A percentile compares a stretch with the other conserved stretches of the same genome.
Conservation (phyloP, 1,140 invertebrate genomes). For the Drosophila nigrodunni region DNA sequence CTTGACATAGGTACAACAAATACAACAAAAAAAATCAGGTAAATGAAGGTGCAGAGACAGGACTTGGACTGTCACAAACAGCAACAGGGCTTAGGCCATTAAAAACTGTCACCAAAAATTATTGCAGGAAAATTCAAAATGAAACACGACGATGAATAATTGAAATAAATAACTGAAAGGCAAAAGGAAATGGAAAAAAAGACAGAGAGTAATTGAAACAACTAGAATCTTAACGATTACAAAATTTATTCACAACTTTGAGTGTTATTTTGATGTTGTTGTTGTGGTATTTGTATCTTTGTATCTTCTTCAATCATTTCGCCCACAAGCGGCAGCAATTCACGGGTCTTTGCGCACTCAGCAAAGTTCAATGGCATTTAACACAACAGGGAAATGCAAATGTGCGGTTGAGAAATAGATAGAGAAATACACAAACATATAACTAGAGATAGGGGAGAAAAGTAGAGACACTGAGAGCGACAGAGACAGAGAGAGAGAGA, state of each 20-base stretch:
- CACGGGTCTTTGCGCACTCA: conserved; percentile 13
- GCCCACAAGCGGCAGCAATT: conserved; percentile 22
- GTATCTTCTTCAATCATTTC: neutral
- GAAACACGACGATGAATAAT: conserved; percentile 9
- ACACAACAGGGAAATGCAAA: conserved; percentile 39
- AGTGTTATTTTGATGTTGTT: neutral
- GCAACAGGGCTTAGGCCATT: conserved; percentile 7
- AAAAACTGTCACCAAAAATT: conserved; percentile 7
- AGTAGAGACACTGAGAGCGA: conserved; percentile 6
- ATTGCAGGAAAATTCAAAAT: neutral
- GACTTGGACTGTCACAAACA: conserved; percentile 2
- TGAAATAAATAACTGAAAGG: neutral
- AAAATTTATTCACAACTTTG: conserved; percentile 7
- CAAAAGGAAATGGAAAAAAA: neutral
- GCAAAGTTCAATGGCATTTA: conserved; percentile 51
- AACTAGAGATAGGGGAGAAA: neutral
- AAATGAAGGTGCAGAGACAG: neutral
- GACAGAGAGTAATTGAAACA: neutral
- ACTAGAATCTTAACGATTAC: neutral
- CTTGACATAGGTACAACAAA: conserved; percentile 52
- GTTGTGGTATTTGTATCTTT: neutral
- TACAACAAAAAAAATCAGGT: neutral
- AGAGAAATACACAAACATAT: conserved; percentile 9
- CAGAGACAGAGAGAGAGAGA: conserved; percentile 1
- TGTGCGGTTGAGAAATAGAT: conserved; percentile 28